phyloP scores from a whole-genome alignment of 2,888 invertebrate genomes.

The Holacanthella duospinosa region DNA sequence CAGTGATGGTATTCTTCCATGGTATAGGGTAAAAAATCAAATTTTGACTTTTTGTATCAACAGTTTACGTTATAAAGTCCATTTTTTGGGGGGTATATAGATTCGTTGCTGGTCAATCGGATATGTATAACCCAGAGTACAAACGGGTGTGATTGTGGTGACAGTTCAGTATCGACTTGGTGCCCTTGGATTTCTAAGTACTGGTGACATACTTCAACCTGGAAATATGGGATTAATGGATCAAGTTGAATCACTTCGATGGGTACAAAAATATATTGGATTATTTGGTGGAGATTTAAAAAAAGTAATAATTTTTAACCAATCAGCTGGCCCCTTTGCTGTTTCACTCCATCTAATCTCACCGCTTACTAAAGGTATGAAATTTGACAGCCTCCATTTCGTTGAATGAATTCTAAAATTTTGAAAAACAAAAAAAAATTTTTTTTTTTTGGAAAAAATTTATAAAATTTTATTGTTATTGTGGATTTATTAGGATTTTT shows the following conservation, averaged over 20 bases:
- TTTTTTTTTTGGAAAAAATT: too few relatives aligned
- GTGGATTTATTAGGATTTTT: too few relatives aligned
- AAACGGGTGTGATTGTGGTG: slow-evolving; percentile 26
- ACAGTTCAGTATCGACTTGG: slow-evolving; percentile 29
- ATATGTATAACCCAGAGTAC: slow-evolving; percentile 29
- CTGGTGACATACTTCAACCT: slow-evolving; percentile 21
- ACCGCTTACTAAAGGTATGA: slow-evolving; percentile 27
- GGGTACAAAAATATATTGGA: slow-evolving; percentile 22
- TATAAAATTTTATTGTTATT: too few relatives aligned
- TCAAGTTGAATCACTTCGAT: slow-evolving; percentile 12
- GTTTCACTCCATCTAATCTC: slow-evolving; percentile 20
- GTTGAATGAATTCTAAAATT: too few relatives aligned
- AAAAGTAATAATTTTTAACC: slow-evolving; percentile 15
- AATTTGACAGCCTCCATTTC: too few relatives aligned
- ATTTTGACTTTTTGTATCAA: background rate
- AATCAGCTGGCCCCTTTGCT: slow-evolving; percentile 20
- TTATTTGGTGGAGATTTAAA: slow-evolving; percentile 20
- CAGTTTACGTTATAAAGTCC: too few relatives aligned
- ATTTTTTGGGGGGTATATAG: too few relatives aligned
- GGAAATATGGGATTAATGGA: slow-evolving; percentile 23
- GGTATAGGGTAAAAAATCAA: slow-evolving; percentile 13
- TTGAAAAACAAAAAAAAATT: too few relatives aligned
- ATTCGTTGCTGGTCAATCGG: slow-evolving; percentile 25
- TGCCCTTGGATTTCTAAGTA: slow-evolving; percentile 22
- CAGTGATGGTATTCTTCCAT: slow-evolving; percentile 28